Evolutionary conservation across 2,888 invertebrate species (phyloP).

Genomic region (Eupithecia dodoneata): DNA sequence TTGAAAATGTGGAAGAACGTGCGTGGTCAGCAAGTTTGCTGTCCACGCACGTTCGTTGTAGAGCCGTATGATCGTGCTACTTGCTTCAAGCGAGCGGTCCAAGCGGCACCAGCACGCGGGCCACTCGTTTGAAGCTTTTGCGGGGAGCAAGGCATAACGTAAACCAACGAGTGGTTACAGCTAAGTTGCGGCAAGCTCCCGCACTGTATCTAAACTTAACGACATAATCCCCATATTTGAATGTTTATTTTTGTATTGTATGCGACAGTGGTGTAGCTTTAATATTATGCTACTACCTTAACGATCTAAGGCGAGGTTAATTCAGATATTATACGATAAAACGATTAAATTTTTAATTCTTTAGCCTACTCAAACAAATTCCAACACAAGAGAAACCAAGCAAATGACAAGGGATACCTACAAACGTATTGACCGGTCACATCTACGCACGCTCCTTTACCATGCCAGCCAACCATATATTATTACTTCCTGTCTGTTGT

Average conservation of each 20-base stretch:
- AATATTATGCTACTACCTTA: background rate
- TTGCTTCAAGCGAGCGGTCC: background rate
- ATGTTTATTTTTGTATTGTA: background rate
- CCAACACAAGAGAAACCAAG: background rate
- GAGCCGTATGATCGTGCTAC: background rate
- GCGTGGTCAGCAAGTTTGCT: background rate
- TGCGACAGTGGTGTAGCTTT: background rate
- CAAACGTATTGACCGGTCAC: constrained; percentile 25
- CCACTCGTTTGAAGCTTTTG: background rate
- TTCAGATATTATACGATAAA: background rate
- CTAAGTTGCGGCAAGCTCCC: background rate
- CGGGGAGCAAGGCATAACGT: background rate
- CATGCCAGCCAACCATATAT: constrained; percentile 23
- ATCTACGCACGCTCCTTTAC: constrained; percentile 15
- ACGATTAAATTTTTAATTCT: background rate
- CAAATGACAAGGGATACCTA: background rate
- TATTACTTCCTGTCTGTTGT: constrained; percentile 34
- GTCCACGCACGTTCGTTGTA: too few relatives aligned
- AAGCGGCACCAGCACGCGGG: background rate
- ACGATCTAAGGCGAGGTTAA: background rate
- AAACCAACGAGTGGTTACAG: background rate
- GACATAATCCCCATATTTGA: background rate
- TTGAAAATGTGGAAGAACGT: too few relatives aligned
- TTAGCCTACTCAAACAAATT: background rate
- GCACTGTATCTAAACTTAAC: background rate